Conservation (phyloP, 2,797 vertebrate species). For the Rhinella marina region DNA sequence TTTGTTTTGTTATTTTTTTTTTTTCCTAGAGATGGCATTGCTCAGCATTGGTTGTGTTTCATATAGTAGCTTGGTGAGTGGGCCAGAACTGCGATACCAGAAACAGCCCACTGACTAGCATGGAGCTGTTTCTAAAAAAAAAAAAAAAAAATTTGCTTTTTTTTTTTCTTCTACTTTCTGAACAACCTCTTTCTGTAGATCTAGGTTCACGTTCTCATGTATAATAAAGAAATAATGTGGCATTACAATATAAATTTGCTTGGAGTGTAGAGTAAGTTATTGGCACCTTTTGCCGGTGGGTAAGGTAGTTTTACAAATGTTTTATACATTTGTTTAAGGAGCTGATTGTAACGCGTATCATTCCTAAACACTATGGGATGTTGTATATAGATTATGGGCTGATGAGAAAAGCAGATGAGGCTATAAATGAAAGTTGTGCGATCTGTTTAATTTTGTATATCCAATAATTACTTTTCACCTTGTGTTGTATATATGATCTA, state of each 20-base stretch:
- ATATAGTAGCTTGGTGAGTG: no score
- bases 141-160: neutral
- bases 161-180: neutral
- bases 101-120: neutral
- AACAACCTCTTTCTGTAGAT: neutral
- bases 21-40: no score
- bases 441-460: constrained; percentile 23
- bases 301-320: neutral
- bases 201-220: neutral
- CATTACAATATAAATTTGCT: neutral
- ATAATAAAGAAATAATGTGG: neutral
- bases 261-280: neutral
- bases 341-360: constrained; percentile 17
- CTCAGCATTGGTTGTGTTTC: no score
- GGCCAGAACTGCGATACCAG: neutral
- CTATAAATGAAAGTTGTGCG: neutral
- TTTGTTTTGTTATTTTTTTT: no score
- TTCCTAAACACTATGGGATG: neutral
- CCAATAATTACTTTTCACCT: constrained; percentile 32
- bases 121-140: neutral
- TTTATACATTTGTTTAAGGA: constrained; percentile 18
- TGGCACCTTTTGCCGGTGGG: neutral
- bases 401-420: constrained; percentile 16
- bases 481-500: constrained; percentile 36
- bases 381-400: constrained; percentile 12